Evolutionary conservation across 2,888 invertebrate species (phyloP).

Genomic region (Tetropium fuscum): DNA sequence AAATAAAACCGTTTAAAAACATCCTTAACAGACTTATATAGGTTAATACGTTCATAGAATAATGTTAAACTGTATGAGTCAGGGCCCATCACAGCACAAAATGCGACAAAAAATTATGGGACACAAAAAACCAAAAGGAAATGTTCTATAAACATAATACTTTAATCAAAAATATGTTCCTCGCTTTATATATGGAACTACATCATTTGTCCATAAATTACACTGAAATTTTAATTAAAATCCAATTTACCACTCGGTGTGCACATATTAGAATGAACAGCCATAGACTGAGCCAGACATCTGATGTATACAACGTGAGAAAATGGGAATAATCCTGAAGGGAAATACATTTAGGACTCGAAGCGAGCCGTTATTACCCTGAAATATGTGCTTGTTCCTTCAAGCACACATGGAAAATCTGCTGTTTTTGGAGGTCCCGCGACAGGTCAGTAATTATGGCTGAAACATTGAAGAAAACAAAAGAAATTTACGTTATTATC

Average conservation of each 20-base stretch:
- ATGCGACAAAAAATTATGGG: too few species aligned
- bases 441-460: too few species aligned
- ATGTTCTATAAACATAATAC: neutral
- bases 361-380: neutral
- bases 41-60: too few species aligned
- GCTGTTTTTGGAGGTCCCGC: too few species aligned
- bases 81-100: too few species aligned
- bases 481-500: too few species aligned
- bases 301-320: slow-evolving; percentile 1
- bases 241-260: neutral
- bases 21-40: too few species aligned
- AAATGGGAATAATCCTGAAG: slow-evolving; percentile 1
- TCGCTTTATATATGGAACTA: neutral
- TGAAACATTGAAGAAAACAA: too few species aligned
- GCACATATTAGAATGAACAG: neutral
- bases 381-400: neutral
- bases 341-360: neutral
- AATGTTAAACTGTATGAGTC: too few species aligned
- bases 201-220: neutral
- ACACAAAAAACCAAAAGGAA: neutral
- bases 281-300: neutral
- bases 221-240: neutral
- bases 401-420: too few species aligned
- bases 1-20: too few species aligned
- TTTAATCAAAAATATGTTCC: neutral